These are phyloP conservation scores for Saturnia japonica DNA, from an alignment of 2,888 invertebrate genomes.

Conservation along the genomic window DNA sequence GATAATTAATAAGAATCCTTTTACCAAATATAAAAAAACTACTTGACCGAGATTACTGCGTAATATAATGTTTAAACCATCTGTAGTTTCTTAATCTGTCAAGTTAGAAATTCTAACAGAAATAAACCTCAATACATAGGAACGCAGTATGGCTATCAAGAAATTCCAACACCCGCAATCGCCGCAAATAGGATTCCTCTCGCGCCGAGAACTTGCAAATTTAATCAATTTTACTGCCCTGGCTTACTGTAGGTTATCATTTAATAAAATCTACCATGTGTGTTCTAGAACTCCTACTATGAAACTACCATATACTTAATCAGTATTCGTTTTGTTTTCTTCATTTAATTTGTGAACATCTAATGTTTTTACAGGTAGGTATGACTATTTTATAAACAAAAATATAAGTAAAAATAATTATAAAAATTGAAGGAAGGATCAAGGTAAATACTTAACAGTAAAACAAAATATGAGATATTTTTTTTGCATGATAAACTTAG, in stretches of 20 bases:
- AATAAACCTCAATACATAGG: neutral
- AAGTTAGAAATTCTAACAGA: constrained; percentile 2
- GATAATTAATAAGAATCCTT: neutral
- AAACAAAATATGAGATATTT: neutral
- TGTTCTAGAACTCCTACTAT: constrained; percentile 1
- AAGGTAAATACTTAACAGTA: neutral
- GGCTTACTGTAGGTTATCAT: constrained; percentile 36
- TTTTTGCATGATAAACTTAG: neutral
- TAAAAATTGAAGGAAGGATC: neutral
- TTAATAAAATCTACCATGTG: constrained; percentile 30
- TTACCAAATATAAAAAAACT: neutral
- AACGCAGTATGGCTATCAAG: constrained; percentile 19
- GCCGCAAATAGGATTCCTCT: constrained; percentile 33
- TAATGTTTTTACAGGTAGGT: neutral
- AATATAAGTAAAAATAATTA: neutral
- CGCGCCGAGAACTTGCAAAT: constrained; percentile 36
- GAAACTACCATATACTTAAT: neutral
- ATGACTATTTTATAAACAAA: neutral
- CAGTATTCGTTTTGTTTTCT: neutral
- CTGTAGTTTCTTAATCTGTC: neutral
- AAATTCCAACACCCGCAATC: constrained; percentile 26
- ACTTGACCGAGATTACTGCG: neutral
- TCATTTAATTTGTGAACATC: neutral
- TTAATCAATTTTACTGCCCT: constrained; percentile 40
- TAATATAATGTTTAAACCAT: neutral